Evolutionary conservation across 2,113 vertebrate species (phyloP).

Genomic region (Phalacrocorax brasilianus): DNA sequence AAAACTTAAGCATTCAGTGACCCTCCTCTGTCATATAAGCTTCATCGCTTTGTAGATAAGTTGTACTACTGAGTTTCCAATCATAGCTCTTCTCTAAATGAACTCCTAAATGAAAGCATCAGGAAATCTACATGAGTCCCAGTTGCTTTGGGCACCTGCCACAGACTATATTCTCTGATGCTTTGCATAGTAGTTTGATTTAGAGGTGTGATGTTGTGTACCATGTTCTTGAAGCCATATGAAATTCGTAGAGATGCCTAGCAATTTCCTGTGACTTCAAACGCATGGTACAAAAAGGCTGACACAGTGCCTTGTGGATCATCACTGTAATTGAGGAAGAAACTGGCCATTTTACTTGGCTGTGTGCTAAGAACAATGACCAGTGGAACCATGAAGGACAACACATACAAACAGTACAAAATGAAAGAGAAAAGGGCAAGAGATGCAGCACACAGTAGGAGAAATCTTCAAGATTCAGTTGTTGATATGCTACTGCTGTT

Average conservation of each 20-base stretch:
- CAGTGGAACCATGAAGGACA: not conserved
- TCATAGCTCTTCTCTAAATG: not conserved
- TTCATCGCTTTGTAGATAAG: not conserved
- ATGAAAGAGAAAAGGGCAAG: not conserved
- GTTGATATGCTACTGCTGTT: not conserved
- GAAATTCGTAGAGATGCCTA: not conserved
- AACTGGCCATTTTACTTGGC: not conserved
- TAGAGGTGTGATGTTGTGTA: not conserved
- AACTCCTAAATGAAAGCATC: not conserved
- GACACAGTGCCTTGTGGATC: not conserved
- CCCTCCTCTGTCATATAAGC: not conserved
- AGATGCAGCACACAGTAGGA: not conserved
- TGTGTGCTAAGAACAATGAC: not conserved
- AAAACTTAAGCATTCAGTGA: not conserved
- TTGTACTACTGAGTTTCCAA: not conserved
- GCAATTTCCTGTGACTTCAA: not conserved
- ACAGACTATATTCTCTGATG: not conserved
- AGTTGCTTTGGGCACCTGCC: not conserved
- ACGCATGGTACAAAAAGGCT: not conserved
- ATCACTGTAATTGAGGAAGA: not conserved
- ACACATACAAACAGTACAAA: not conserved
- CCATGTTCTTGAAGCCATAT: not conserved
- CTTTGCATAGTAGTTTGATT: not conserved
- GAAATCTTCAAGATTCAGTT: not conserved
- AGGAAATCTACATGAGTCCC: rapidly evolving